A percentile compares a stretch with the other conserved stretches of the same genome.
Conservation (phyloP, 2,888 invertebrate species). For the Morpho helenor region DNA sequence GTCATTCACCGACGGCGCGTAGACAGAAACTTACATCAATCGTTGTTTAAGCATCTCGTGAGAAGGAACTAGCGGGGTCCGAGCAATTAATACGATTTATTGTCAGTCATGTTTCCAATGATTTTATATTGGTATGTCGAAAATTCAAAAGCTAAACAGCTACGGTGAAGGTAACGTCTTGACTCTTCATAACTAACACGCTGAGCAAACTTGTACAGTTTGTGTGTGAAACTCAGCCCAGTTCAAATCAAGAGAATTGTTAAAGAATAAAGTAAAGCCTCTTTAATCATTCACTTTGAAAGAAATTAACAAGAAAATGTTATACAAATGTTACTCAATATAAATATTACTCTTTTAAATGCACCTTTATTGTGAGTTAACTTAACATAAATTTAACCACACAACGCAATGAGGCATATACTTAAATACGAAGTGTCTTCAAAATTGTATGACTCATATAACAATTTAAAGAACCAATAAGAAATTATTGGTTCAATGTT, state of each 20-base stretch:
- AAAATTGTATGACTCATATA: too few relatives aligned
- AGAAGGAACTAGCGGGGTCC: constrained; percentile 13
- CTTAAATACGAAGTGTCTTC: too few relatives aligned
- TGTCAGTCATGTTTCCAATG: constrained; percentile 10
- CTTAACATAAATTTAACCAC: too few relatives aligned
- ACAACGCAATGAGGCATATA: too few relatives aligned
- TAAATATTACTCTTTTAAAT: background rate
- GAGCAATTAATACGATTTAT: constrained; percentile 24
- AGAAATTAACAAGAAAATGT: constrained; percentile 65
- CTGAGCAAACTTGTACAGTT: constrained; percentile 49
- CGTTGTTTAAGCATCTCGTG: constrained; percentile 44
- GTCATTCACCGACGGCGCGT: constrained; percentile 48
- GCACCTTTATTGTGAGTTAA: too few relatives aligned
- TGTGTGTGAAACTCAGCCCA: constrained; percentile 68
- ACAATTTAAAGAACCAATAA: background rate
- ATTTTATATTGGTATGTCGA: constrained; percentile 16
- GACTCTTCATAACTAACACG: constrained; percentile 55
- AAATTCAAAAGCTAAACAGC: constrained; percentile 27
- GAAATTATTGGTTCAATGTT: constrained; percentile 20
- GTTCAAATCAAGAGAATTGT: constrained; percentile 58
- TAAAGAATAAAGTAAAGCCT: constrained; percentile 58
- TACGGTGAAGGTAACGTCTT: constrained; percentile 37
- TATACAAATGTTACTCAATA: constrained; percentile 43
- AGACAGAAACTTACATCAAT: constrained; percentile 46
- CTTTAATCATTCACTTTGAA: constrained; percentile 72